Evolutionary conservation across 2,113 vertebrate species (phyloP), one percentile per base, ranked within the genome.

Genomic region (Gulo gulo): DNA sequence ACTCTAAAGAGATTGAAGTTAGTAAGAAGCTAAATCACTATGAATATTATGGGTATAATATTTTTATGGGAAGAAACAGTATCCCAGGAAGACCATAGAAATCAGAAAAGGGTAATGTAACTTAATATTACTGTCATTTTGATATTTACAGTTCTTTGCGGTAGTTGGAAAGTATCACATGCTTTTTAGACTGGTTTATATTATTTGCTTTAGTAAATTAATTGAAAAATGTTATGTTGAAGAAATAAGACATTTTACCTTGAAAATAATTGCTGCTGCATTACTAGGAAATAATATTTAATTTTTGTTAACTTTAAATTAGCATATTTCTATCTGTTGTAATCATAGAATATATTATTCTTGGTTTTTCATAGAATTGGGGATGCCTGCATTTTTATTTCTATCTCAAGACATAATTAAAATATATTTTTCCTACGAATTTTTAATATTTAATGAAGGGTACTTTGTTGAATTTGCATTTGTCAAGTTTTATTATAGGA

Each of bases 261-360:
- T 79, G 39, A 86, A 95, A 96, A 65, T 71, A 81, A 87, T 74
- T 73, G 73, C 21, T 88, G 52, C 7, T 82, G 0, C 7, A 13
- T 92, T 89, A 69, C 21, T 96, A 26, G 69, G 23, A 97, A 95
- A 59, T 74, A 88, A 89, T 94, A 71, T 57, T 96, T 90, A 88
- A 34, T 71, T 96, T 14, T 63, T 91, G 2, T 67, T 88, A 57
- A 42, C 4, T 80, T 57, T 96, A 89, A 83, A 80, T 55, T 80
- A 85, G 9, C 18, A n/a, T 95, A 34, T 84, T 93, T 96, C 11
- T 79, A 59, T 55, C 18, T 82, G 4, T 91, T 73, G 15, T 95
- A 92, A 89, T 88, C 16, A 88, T 42, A 73, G 42, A 71, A 45
- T 83, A 23, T 94, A 42, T 78, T 96, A 65, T 36, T 93, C n/a